phyloP scores from a whole-genome alignment of 2,797 vertebrate species.

The Amniataba percoides region DNA sequence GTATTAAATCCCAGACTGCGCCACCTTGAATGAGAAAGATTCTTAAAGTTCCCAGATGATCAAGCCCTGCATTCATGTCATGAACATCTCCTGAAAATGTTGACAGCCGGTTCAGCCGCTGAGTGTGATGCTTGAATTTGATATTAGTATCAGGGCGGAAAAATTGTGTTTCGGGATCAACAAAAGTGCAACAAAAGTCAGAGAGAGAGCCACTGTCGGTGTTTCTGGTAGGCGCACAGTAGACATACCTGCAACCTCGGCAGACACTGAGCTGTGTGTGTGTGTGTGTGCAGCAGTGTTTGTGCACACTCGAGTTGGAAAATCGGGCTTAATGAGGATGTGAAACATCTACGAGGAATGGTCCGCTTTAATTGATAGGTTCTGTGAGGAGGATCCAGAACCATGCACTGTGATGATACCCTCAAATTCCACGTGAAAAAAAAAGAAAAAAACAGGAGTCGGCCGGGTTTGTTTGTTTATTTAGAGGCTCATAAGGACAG shows the following conservation, averaged over 20 bases:
- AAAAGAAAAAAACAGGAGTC: not conserved
- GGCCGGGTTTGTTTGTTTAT: conserved; percentile 37
- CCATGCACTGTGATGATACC: not conserved
- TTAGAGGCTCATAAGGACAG: conserved; percentile 28
- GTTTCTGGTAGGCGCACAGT: not conserved
- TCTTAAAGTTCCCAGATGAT: conserved; percentile 37
- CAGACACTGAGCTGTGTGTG: not conserved
- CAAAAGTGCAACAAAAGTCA: conserved; percentile 8
- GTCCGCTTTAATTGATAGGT: not conserved
- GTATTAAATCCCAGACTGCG: conserved; percentile 23
- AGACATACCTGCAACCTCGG: not conserved
- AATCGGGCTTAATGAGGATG: not conserved
- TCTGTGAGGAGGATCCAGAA: not conserved
- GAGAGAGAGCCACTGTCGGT: not conserved
- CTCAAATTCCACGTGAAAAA: not conserved
- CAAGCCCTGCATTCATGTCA: conserved; percentile 47
- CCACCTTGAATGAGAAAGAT: conserved; percentile 20
- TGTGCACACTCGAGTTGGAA: not conserved
- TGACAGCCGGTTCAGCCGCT: conserved; percentile 36
- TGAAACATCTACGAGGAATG: conserved; percentile 7
- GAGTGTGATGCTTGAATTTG: conserved; percentile 44
- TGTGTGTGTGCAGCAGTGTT: conserved; percentile 1
- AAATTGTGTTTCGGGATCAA: conserved; percentile 13
- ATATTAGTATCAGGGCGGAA: conserved; percentile 13
- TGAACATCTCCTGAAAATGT: conserved; percentile 30